A percentile compares a stretch with the other conserved stretches of the same genome.
phyloP scores from a whole-genome alignment of 2,888 invertebrate genomes.

The Agrochola circellaris region DNA sequence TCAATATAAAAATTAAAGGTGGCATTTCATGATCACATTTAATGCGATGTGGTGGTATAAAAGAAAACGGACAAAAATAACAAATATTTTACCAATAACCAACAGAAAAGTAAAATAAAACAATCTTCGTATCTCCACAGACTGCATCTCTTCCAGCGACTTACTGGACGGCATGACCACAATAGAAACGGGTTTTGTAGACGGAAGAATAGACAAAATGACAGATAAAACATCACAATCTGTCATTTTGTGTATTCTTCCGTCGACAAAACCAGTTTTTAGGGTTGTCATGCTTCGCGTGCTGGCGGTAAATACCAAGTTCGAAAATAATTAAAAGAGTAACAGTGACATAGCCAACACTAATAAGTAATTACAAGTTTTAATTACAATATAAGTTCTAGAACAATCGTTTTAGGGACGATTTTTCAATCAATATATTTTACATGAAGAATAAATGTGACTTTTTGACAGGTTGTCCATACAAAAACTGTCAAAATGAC shows the following conservation, averaged over 20 bases:
- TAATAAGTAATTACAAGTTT: slow-evolving; percentile 31
- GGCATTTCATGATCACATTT: slow-evolving; percentile 62
- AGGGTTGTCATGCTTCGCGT: too few species aligned
- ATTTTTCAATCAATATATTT: too few species aligned
- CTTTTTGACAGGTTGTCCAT: too few species aligned
- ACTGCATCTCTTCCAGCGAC: slow-evolving; percentile 13
- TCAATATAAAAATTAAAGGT: slow-evolving; percentile 50
- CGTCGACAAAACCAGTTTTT: too few species aligned
- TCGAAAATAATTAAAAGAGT: slow-evolving; percentile 25
- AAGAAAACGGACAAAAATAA: slow-evolving; percentile 53
- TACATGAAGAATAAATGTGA: too few species aligned
- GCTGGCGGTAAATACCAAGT: slow-evolving; percentile 23
- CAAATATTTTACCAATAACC: slow-evolving; percentile 57
- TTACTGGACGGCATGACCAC: background rate
- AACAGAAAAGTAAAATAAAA: slow-evolving; percentile 54
- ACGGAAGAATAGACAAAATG: too few species aligned
- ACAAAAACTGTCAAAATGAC: too few species aligned
- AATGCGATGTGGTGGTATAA: slow-evolving; percentile 49
- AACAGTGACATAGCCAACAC: slow-evolving; percentile 21
- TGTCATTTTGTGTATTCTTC: too few species aligned
- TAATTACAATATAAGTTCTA: slow-evolving; percentile 28
- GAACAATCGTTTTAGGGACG: slow-evolving; percentile 7
- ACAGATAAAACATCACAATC: too few species aligned
- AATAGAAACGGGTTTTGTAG: too few species aligned
- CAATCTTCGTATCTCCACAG: slow-evolving; percentile 33